A percentile compares a stretch with the other conserved stretches of the same genome.
Conservation (phyloP, 2,113 vertebrate species). For the Colistium nudipinnis region DNA sequence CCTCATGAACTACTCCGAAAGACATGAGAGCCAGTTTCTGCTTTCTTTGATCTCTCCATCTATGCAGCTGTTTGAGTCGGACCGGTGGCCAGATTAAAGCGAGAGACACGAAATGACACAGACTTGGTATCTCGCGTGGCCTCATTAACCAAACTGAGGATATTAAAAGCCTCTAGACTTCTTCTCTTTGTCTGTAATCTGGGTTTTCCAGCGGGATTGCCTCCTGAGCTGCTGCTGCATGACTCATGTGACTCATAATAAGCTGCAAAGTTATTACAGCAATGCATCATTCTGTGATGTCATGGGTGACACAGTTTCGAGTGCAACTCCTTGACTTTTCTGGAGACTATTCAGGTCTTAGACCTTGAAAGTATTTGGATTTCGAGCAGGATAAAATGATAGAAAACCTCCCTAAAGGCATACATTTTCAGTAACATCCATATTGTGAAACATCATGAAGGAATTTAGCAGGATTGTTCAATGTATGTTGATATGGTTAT, state of each 20-base stretch:
- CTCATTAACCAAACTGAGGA: constrained; percentile 43
- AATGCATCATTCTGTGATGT: constrained; percentile 46
- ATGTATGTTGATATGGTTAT: too few relatives aligned
- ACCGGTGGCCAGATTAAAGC: constrained; percentile 54
- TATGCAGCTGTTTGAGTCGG: constrained; percentile 39
- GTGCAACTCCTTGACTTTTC: constrained; percentile 21
- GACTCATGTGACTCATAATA: constrained; percentile 45
- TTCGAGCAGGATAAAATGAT: not conserved
- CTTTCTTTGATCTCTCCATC: constrained; percentile 29
- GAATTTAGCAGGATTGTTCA: too few relatives aligned
- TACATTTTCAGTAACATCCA: not conserved
- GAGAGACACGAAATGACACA: constrained; percentile 18
- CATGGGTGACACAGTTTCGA: constrained; percentile 38
- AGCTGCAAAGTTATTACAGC: constrained; percentile 24
- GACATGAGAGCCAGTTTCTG: constrained; percentile 9
- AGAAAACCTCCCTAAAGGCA: not conserved
- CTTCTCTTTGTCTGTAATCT: constrained; percentile 44
- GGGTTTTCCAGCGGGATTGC: constrained; percentile 26
- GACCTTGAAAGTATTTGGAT: not conserved
- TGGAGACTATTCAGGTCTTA: not conserved
- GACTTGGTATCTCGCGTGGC: constrained; percentile 1
- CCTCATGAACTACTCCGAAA: constrained; percentile 2
- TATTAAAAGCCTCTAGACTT: constrained; percentile 21
- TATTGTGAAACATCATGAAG: not conserved
- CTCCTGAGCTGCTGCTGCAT: constrained; percentile 29